Percentiles rank a stretch among this genome's conserved stretches.
These are phyloP conservation scores for Drosophila pachea DNA, from an alignment of 1,140 invertebrate species.

Conservation along the genomic window DNA sequence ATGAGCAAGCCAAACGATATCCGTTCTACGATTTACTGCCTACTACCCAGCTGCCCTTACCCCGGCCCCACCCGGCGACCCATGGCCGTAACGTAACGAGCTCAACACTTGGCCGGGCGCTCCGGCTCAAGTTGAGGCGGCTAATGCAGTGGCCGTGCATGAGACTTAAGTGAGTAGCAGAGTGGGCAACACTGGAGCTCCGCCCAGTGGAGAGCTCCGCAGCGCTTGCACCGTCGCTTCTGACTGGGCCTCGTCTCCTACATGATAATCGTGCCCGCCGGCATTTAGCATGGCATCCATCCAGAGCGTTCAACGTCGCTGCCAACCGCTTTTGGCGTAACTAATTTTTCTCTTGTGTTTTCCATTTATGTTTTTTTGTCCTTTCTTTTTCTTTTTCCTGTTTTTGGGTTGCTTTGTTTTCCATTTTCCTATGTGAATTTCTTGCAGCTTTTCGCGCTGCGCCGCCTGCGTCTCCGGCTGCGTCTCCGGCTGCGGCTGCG, in stretches of 20 bases:
- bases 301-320: conserved; percentile 36
- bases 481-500: conserved; percentile 54
- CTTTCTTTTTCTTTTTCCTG: background rate
- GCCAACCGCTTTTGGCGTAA: conserved; percentile 69
- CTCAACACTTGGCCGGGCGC: conserved; percentile 15
- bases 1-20: background rate
- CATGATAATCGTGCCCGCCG: conserved; percentile 70
- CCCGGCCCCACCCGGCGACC: background rate
- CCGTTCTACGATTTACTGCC: no score
- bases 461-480: conserved; percentile 54
- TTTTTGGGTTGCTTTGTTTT: background rate
- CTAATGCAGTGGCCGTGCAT: conserved; percentile 30
- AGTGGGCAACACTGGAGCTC: background rate
- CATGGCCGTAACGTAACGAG: conserved; percentile 14
- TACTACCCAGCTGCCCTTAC: no score
- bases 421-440: conserved; percentile 16
- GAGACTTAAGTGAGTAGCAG: conserved; percentile 7
- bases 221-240: conserved; percentile 9
- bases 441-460: conserved; percentile 14
- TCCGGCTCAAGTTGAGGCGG: conserved; percentile 16
- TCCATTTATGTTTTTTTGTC: conserved; percentile 43
- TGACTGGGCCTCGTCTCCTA: conserved; percentile 21
- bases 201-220: background rate
- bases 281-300: conserved; percentile 70
- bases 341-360: conserved; percentile 73